Percentiles rank a stretch among this genome's conserved stretches.
Evolutionary conservation across 2,888 invertebrate genomes (phyloP).

Genomic region (Tortrix viridana): DNA sequence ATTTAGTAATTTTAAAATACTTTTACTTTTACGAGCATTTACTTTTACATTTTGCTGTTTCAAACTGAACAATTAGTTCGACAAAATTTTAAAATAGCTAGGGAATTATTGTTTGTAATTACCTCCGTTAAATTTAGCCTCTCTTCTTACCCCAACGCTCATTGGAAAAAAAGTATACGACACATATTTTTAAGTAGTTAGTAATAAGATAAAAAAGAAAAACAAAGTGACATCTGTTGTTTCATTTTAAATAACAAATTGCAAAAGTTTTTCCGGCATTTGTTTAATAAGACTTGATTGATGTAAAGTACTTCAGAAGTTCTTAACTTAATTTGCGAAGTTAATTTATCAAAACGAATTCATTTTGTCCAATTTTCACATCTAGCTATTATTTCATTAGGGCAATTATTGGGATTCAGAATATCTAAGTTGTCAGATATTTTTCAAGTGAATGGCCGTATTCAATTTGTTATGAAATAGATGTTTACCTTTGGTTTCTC

Average conservation of each 20-base stretch:
- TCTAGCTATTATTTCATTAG: slow-evolving; percentile 26
- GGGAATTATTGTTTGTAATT: too few relatives aligned
- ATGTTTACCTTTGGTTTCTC: too few relatives aligned
- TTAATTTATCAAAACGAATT: slow-evolving; percentile 62
- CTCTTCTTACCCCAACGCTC: too few relatives aligned
- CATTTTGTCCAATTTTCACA: slow-evolving; percentile 39
- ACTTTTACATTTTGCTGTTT: too few relatives aligned
- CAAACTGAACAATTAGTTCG: too few relatives aligned
- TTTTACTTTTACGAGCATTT: too few relatives aligned
- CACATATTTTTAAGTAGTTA: too few relatives aligned
- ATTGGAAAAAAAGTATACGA: too few relatives aligned
- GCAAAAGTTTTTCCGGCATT: slow-evolving; percentile 47
- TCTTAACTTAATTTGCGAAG: slow-evolving; percentile 58
- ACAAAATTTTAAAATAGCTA: too few relatives aligned
- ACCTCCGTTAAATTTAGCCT: too few relatives aligned
- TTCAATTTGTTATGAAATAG: not conserved
- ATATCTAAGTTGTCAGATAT: not conserved
- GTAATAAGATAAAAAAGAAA: too few relatives aligned
- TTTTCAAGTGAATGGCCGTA: not conserved
- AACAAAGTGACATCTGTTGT: slow-evolving; percentile 32
- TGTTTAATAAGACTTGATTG: slow-evolving; percentile 56
- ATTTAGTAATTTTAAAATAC: too few relatives aligned
- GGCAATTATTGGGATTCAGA: slow-evolving; percentile 13
- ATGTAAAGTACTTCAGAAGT: slow-evolving; percentile 52
- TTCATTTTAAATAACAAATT: slow-evolving; percentile 47